Evolutionary conservation across 2,888 invertebrate genomes (phyloP).

Genomic region (Antitype chi): DNA sequence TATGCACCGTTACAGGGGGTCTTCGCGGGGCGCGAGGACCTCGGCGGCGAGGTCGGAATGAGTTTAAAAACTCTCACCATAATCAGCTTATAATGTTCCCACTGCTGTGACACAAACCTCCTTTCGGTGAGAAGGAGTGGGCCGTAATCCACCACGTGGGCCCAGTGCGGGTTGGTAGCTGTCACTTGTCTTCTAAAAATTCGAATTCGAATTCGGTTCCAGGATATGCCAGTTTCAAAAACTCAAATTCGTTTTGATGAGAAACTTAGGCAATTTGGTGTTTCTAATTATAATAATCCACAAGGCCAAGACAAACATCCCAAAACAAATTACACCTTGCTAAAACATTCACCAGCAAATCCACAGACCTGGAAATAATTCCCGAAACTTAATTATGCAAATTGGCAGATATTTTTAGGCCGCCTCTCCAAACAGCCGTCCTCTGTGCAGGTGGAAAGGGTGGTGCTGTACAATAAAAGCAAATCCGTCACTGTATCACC

Average conservation of each 20-base stretch:
- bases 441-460: slow-evolving; percentile 60
- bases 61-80: background rate
- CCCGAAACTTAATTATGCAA: slow-evolving; percentile 55
- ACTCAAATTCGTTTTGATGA: background rate
- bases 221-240: too few species aligned
- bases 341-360: slow-evolving; percentile 33
- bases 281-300: background rate
- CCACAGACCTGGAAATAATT: slow-evolving; percentile 53
- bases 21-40: too few species aligned
- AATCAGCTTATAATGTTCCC: too few species aligned
- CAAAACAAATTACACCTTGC: slow-evolving; percentile 17
- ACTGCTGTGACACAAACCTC: too few species aligned
- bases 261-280: background rate
- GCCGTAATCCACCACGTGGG: too few species aligned
- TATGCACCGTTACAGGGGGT: too few species aligned
- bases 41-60: too few species aligned
- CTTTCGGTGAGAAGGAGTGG: too few species aligned
- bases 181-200: too few species aligned
- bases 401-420: slow-evolving; percentile 57
- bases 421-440: slow-evolving; percentile 52
- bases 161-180: too few species aligned
- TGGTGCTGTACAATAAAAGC: slow-evolving; percentile 61
- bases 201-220: too few species aligned
- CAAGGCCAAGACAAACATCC: slow-evolving; percentile 1
- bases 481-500: slow-evolving; percentile 55